phyloP scores from a whole-genome alignment of 2,888 invertebrate genomes.

The Rhodophaea formosa region DNA sequence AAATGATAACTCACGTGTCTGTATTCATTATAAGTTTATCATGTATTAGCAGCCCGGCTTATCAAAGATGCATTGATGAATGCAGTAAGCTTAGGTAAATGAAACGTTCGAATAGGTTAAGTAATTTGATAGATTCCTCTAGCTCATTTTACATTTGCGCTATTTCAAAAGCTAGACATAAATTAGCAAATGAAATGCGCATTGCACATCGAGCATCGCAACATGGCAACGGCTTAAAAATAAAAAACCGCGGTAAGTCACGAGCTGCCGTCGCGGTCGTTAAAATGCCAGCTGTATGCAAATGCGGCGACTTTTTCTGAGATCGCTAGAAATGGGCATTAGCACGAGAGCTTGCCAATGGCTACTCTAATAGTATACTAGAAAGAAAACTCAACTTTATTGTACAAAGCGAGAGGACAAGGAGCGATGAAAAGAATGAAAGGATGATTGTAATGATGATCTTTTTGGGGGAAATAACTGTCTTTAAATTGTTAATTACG shows the following conservation, averaged over 20 bases:
- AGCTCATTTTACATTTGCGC: neutral
- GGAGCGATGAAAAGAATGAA: too few species aligned
- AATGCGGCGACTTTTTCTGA: conserved; percentile 8
- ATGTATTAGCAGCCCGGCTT: neutral
- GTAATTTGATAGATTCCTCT: too few species aligned
- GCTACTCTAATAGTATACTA: neutral
- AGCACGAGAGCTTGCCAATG: neutral
- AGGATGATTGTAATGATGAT: too few species aligned
- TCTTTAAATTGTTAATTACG: too few species aligned
- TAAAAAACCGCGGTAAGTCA: conserved; percentile 12
- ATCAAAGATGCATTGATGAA: too few species aligned
- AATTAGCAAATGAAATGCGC: neutral
- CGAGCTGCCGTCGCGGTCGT: conserved; percentile 11
- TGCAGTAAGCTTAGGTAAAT: too few species aligned
- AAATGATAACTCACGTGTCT: neutral
- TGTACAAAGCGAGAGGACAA: neutral
- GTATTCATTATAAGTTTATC: neutral
- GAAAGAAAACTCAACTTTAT: neutral
- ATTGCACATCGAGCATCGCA: neutral
- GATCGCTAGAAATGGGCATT: neutral
- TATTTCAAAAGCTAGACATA: neutral
- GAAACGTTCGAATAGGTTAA: too few species aligned
- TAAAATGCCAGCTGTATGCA: conserved; percentile 13
- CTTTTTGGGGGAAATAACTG: too few species aligned
- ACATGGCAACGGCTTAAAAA: conserved; percentile 2